Evolutionary conservation across 2,113 vertebrate species (phyloP).

Genomic region (Clupea harengus): DNA sequence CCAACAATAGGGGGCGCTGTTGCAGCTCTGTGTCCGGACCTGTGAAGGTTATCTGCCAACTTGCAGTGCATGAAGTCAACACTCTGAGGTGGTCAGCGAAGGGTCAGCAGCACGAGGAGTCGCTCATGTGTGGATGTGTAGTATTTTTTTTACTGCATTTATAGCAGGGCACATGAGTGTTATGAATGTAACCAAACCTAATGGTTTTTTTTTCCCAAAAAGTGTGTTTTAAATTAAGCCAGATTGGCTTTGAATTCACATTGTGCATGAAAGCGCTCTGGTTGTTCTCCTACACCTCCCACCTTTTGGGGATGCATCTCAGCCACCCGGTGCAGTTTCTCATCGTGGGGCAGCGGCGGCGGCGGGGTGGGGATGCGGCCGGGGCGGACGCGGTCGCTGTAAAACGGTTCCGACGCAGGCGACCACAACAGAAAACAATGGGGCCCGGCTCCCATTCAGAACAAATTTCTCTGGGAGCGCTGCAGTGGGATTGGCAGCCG

Average conservation of each 20-base stretch:
- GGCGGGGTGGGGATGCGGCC: not conserved
- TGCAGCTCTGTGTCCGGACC: not conserved
- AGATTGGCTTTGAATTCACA: not conserved
- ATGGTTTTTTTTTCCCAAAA: not conserved
- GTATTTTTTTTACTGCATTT: not conserved
- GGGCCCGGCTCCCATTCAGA: slow-evolving; percentile 24
- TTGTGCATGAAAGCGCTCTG: not conserved
- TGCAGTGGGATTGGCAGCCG: not conserved
- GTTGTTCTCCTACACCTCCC: not conserved
- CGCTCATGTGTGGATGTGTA: not conserved
- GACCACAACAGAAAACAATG: slow-evolving; percentile 9
- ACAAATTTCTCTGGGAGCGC: slow-evolving; percentile 31
- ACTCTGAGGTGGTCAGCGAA: not conserved
- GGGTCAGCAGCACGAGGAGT: not conserved
- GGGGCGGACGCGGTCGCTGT: not conserved
- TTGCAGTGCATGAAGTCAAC: not conserved
- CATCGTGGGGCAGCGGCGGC: not conserved
- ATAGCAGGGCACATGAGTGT: not conserved
- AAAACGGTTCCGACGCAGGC: not conserved
- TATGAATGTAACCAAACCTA: slow-evolving; percentile 3
- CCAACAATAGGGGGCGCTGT: slow-evolving; percentile 58
- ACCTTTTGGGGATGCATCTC: not conserved
- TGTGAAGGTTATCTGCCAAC: not conserved
- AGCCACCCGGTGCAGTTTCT: not conserved
- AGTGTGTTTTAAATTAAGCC: not conserved